Evolutionary conservation across 2,888 invertebrate genomes (phyloP).

Genomic region (Linnaemya tessellans): DNA sequence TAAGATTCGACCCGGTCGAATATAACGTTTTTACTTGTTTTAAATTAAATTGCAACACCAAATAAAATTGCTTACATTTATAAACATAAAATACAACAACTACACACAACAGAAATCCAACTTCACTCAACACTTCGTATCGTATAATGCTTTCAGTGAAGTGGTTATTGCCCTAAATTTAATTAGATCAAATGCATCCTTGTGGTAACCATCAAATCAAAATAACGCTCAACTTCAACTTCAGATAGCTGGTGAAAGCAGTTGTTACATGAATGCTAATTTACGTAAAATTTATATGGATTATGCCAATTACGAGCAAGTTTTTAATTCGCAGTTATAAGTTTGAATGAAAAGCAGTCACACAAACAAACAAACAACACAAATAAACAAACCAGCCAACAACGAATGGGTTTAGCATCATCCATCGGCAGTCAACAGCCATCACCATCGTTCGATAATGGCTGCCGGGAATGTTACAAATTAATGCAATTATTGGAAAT

Average conservation of each 20-base stretch:
- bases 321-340: neutral
- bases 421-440: neutral
- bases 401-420: neutral
- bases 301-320: neutral
- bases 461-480: constrained; percentile 26
- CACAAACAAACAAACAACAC: neutral
- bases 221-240: neutral
- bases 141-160: neutral
- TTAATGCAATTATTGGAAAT: constrained; percentile 47
- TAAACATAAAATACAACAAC: no score
- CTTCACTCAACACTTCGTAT: neutral
- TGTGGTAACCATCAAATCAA: neutral
- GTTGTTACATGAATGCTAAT: neutral
- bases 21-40: no score
- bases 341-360: neutral
- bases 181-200: neutral
- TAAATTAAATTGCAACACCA: no score
- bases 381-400: neutral
- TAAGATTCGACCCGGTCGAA: no score
- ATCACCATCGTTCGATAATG: neutral
- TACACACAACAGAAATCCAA: no score
- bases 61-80: no score
- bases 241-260: neutral
- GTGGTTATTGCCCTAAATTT: neutral
- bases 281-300: neutral